These are phyloP conservation scores for Drosophila guanche DNA, from an alignment of 1,140 invertebrate genomes.

Conservation along the genomic window DNA sequence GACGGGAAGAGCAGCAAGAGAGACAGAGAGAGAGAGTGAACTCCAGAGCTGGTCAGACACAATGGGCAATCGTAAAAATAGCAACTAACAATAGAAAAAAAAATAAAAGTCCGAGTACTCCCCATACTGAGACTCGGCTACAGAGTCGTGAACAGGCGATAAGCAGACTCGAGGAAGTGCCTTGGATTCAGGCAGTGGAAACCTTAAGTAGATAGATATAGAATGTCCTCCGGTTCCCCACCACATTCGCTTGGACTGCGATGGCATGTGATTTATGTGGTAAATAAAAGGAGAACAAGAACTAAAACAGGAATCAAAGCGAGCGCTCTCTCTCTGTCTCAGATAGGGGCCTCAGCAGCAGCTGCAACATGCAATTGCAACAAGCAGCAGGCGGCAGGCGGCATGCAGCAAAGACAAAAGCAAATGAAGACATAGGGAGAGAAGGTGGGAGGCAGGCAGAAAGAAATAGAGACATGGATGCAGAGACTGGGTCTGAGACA, in stretches of 20 bases:
- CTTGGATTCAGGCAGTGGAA: conserved; percentile 48
- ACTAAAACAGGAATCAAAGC: conserved; percentile 64
- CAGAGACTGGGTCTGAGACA: background rate
- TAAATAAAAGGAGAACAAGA: conserved; percentile 71
- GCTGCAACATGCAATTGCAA: conserved; percentile 52
- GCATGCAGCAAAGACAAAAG: conserved; percentile 24
- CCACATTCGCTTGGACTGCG: background rate
- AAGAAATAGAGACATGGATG: conserved; percentile 36
- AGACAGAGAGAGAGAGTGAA: conserved; percentile 52
- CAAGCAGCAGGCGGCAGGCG: conserved; percentile 20
- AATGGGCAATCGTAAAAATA: conserved; percentile 77
- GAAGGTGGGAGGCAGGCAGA: conserved; percentile 6
- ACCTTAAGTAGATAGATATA: conserved; percentile 79
- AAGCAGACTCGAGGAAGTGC: conserved; percentile 59
- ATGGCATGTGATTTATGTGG: conserved; percentile 77
- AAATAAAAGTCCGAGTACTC: conserved; percentile 25
- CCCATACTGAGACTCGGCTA: conserved; percentile 44
- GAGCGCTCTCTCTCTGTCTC: conserved; percentile 5
- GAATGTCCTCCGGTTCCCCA: conserved; percentile 50
- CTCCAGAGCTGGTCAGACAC: conserved; percentile 67
- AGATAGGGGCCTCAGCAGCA: conserved; percentile 46
- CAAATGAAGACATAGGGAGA: conserved; percentile 32
- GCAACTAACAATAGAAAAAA: conserved; percentile 70
- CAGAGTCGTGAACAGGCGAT: conserved; percentile 43
- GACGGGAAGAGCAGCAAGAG: background rate